Conservation (phyloP, 30 jellyfish, hydroid and myxozoan species). For the Chrysaora quinquecirrha region DNA sequence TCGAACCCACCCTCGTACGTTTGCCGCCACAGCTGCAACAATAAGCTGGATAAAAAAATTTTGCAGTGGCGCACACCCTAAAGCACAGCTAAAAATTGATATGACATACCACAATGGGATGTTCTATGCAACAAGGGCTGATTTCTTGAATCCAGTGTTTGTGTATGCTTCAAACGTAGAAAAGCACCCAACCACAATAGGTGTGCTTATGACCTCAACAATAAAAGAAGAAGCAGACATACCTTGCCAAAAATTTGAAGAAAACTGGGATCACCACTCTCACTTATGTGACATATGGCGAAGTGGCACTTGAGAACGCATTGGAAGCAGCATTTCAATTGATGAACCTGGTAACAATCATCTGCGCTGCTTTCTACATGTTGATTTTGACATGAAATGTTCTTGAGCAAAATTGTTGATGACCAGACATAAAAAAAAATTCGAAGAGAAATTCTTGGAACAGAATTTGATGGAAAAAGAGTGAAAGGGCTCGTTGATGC, state of each 20-base stretch:
- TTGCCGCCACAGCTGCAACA: constrained; percentile 35
- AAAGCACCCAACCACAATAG: constrained; percentile 29
- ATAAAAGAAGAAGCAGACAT: constrained; percentile 28
- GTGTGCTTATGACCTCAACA: constrained; percentile 23
- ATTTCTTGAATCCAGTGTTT: constrained; percentile 22
- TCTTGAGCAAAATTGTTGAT: constrained; percentile 20
- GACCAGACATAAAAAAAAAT: constrained; percentile 8
- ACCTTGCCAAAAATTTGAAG: constrained; percentile 16
- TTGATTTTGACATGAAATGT: constrained; percentile 21
- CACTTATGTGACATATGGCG: constrained; percentile 43
- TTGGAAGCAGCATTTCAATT: constrained; percentile 22
- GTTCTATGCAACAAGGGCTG: constrained; percentile 25
- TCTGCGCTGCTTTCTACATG: constrained; percentile 15
- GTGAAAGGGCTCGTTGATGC: constrained; percentile 31
- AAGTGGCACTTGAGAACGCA: constrained; percentile 36
- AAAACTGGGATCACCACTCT: constrained; percentile 17
- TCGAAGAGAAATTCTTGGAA: constrained; percentile 16
- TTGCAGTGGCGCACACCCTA: constrained; percentile 41
- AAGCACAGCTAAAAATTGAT: constrained; percentile 14
- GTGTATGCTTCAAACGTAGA: constrained; percentile 15
- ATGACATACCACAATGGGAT: constrained; percentile 40
- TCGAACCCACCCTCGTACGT: constrained; percentile 37
- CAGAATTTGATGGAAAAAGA: too few species aligned
- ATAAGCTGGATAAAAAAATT: constrained; percentile 3
- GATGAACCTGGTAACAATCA: constrained; percentile 18